Percentiles rank a stretch among this genome's conserved stretches.
Evolutionary conservation across 1,140 invertebrate genomes (phyloP).

Genomic region (Caerostris darwini): DNA sequence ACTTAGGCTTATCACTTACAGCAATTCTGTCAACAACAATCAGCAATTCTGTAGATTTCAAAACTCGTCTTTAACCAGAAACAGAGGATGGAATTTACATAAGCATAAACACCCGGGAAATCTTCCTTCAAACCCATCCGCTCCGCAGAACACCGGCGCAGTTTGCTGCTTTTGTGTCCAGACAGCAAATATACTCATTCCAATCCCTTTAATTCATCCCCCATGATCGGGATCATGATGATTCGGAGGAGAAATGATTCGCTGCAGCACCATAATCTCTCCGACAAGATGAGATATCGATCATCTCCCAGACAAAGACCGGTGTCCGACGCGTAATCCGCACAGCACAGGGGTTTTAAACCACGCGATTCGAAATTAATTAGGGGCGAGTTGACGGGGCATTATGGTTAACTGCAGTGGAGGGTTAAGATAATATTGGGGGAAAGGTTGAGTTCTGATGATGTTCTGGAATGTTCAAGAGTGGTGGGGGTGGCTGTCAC

Average conservation of each 20-base stretch:
- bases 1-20: too few relatives aligned
- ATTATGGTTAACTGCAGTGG: not conserved
- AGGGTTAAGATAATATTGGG: not conserved
- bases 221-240: not conserved
- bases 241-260: not conserved
- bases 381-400: not conserved
- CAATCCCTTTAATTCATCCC: not conserved
- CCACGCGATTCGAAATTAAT: slow-evolving; percentile 7
- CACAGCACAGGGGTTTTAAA: not conserved
- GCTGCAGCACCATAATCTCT: not conserved
- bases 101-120: too few relatives aligned
- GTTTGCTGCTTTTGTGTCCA: not conserved
- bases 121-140: not conserved
- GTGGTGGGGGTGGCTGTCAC: too few relatives aligned
- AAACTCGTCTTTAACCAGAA: too few relatives aligned
- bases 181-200: not conserved
- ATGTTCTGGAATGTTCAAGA: not conserved
- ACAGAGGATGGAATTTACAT: too few relatives aligned
- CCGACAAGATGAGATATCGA: not conserved
- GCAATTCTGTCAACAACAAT: too few relatives aligned
- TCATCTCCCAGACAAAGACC: not conserved
- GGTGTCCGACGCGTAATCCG: not conserved
- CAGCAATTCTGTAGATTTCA: too few relatives aligned
- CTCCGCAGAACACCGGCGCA: too few relatives aligned
- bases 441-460: not conserved